A percentile compares a stretch with the other conserved stretches of the same genome.
Evolutionary conservation across 2,797 vertebrate species (phyloP).

Genomic region (Carcharodon carcharias): DNA sequence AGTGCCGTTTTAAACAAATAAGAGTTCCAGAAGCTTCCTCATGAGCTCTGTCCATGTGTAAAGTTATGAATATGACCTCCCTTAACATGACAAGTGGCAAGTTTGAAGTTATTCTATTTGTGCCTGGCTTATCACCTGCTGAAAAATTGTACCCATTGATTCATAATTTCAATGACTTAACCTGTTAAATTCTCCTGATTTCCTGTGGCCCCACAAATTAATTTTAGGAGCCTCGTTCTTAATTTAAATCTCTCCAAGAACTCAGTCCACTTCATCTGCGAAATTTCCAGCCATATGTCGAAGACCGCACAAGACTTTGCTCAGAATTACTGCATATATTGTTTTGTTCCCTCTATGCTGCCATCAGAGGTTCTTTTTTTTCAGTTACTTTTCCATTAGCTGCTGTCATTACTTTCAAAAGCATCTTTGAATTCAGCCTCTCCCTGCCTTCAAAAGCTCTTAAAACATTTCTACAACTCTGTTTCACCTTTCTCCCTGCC

Average conservation of each 20-base stretch:
- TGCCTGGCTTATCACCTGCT: background rate
- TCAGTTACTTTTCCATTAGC: background rate
- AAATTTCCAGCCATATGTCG: background rate
- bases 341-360: background rate
- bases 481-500: background rate
- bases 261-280: background rate
- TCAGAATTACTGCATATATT: background rate
- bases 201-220: background rate
- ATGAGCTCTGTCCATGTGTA: no score
- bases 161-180: background rate
- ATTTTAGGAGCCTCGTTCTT: background rate
- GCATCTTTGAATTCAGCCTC: background rate
- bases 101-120: background rate
- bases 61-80: no score
- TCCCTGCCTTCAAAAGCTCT: background rate
- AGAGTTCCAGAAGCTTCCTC: no score
- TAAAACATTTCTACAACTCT: background rate
- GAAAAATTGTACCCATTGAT: background rate
- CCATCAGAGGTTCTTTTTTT: background rate
- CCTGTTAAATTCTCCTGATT: background rate
- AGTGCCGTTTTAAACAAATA: no score
- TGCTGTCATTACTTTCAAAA: background rate
- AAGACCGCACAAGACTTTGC: background rate
- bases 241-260: background rate
- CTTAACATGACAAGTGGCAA: no score